Conservation (phyloP, 2,888 invertebrate species). For the Sarcophaga subvicina region DNA sequence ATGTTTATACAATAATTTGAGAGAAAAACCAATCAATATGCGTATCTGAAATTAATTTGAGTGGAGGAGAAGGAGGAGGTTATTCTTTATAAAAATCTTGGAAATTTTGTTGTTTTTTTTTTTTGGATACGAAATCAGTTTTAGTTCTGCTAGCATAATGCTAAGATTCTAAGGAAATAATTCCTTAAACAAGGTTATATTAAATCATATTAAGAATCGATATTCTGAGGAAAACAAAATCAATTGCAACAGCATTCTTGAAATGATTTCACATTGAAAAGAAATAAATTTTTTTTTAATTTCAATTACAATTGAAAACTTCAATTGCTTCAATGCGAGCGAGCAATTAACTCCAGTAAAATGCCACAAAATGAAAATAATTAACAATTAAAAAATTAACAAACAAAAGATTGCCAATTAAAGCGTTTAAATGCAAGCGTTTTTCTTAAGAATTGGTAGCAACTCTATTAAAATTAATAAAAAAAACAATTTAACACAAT, state of each 20-base stretch:
- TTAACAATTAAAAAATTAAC: slow-evolving; percentile 33
- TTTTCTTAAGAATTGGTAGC: slow-evolving; percentile 47
- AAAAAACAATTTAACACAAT: slow-evolving; percentile 7
- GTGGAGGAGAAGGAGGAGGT: background rate
- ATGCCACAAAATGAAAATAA: slow-evolving; percentile 13
- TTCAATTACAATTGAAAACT: background rate
- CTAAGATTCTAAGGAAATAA: no score
- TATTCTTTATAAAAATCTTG: no score
- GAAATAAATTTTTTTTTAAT: slow-evolving; percentile 35
- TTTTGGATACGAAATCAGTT: background rate
- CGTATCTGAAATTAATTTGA: background rate
- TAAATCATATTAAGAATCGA: no score
- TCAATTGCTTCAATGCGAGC: no score
- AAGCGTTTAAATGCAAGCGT: slow-evolving; percentile 19
- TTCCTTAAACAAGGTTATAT: no score
- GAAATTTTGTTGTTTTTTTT: background rate
- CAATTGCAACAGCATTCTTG: slow-evolving; percentile 19
- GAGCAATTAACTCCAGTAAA: no score
- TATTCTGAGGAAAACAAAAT: background rate
- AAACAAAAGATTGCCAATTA: slow-evolving; percentile 14
- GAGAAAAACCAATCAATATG: background rate
- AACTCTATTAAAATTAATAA: slow-evolving; percentile 53
- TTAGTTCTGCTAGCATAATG: no score
- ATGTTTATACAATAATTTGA: background rate
- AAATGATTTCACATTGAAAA: slow-evolving; percentile 28